Base-by-base conservation (phyloP, 2,888 invertebrate species). In the Tromatobia lineatoria region DNA sequence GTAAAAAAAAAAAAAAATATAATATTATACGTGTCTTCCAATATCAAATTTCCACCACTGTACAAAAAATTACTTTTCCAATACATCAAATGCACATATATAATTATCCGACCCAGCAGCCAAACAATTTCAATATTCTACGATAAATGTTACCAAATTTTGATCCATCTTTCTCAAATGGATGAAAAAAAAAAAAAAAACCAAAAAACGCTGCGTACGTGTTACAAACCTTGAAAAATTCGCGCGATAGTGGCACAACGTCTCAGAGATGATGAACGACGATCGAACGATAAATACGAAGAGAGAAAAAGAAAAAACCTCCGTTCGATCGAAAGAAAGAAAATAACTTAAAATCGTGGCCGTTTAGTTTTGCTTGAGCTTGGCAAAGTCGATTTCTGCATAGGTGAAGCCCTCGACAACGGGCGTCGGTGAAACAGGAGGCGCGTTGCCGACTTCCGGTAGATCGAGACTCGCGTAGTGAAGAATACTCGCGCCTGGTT, bases 381-480 rank as follows among this genome's bases (percentile, higher is more conserved):
- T 96, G 45, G 95, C 94, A 94, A 97, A 97, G 95, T 97, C 97
- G 85, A 97, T 97, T 94, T 97, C 96, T 86, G 97, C 97, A 94
- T 97, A 97, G 54, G 95, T 95, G 90, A 96, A 95, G 81, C 91
- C 91, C 50, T 94, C 94, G 86, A 93, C 93, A 20, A 89, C 88
- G 11, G 93, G 90, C 25, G 94, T 90, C 29, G 94, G 94, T 52
- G 95, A 91, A 10, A 93, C 89, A 6, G 84, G 84, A 20, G 93
- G 88, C 87, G 89, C 85, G 57, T 91, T 93, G 50, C 91, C 91
- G 29, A 93, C 90, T 83, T 94, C 93, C 20, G 94, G 94, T 85
- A 96, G 92, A 92, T 96, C 96, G 85, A 96, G 94, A 88, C 95
- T 96, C 61, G 96, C 96, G 91, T 96, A 96, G 90, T 96, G 95